Evolutionary conservation across 23 tunicate species (phyloP).

Genomic region (Oikopleura albicans): DNA sequence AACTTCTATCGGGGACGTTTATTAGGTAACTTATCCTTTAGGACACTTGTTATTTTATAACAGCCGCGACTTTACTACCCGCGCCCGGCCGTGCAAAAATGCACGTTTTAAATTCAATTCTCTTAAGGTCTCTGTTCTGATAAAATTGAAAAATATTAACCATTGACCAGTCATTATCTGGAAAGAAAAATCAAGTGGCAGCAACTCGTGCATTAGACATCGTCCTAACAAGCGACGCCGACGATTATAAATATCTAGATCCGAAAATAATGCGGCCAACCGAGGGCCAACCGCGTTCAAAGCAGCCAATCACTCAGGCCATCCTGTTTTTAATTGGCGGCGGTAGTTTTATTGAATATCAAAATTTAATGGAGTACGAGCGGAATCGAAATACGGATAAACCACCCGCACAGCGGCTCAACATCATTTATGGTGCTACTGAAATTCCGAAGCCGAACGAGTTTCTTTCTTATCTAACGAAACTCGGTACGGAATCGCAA

Average conservation of each 20-base stretch:
- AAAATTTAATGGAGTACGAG: constrained; percentile 72
- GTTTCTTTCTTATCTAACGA: not conserved
- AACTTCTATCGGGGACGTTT: no score
- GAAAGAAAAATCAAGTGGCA: not conserved
- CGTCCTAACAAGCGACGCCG: constrained; percentile 24
- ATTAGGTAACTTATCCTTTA: no score
- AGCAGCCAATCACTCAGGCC: constrained; percentile 63
- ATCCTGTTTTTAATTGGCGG: constrained; percentile 93
- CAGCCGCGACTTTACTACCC: no score
- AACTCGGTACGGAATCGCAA: not conserved
- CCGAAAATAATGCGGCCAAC: constrained; percentile 47
- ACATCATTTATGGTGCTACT: not conserved
- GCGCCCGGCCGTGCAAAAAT: no score
- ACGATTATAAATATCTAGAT: constrained; percentile 67
- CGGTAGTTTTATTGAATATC: constrained; percentile 90
- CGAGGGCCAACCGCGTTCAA: constrained; percentile 35
- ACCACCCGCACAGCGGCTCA: not conserved
- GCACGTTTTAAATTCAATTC: no score
- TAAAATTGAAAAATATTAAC: no score
- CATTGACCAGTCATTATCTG: no score
- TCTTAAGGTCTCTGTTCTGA: no score
- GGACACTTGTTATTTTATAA: no score
- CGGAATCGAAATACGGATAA: not conserved
- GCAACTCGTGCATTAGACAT: not conserved
- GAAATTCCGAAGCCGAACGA: not conserved